These are phyloP conservation scores for Palythoa caribaeorum DNA, from an alignment of 92 coral and sea anemone genomes.

Conservation along the genomic window DNA sequence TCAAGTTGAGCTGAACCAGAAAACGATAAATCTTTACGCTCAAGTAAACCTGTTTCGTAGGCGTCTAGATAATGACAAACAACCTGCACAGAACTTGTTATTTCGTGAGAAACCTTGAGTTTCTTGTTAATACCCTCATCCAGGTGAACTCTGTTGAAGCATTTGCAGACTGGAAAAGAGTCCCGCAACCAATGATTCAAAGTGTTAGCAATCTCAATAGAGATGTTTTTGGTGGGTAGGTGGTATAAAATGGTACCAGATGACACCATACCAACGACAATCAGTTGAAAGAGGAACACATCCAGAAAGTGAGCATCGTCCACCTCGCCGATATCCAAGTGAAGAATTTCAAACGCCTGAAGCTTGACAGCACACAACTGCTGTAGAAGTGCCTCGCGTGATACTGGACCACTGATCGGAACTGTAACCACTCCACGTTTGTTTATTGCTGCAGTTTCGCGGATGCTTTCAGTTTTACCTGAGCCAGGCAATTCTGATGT, in stretches of 20 bases:
- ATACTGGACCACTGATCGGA: slow-evolving; percentile 93
- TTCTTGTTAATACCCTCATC: slow-evolving; percentile 69
- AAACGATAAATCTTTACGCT: slow-evolving; percentile 69
- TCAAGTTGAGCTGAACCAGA: slow-evolving; percentile 63
- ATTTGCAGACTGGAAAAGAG: slow-evolving; percentile 84
- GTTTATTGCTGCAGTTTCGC: slow-evolving; percentile 63
- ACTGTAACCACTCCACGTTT: slow-evolving; percentile 69
- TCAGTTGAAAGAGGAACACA: slow-evolving; percentile 87
- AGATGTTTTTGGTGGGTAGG: slow-evolving; percentile 75
- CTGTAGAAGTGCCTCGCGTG: slow-evolving; percentile 68
- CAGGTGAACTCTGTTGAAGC: slow-evolving; percentile 74
- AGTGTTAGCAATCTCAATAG: slow-evolving; percentile 93
- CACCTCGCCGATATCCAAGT: slow-evolving; percentile 90
- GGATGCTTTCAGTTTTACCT: slow-evolving; percentile 89
- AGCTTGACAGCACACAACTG: slow-evolving; percentile 67
- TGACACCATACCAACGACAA: slow-evolving; percentile 89
- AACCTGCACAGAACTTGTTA: slow-evolving; percentile 92
- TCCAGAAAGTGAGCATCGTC: slow-evolving; percentile 85
- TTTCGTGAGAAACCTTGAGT: slow-evolving; percentile 74
- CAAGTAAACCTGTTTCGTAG: slow-evolving; percentile 75
- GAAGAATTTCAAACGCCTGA: slow-evolving; percentile 72
- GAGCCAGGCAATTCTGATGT: slow-evolving; percentile 95
- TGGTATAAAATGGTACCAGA: slow-evolving; percentile 85
- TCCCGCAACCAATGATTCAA: slow-evolving; percentile 85
- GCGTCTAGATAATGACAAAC: slow-evolving; percentile 93